Percentiles rank a stretch among this genome's conserved stretches.
phyloP scores from a whole-genome alignment of 2,797 vertebrate species.

The Enteromius paludinosus region DNA sequence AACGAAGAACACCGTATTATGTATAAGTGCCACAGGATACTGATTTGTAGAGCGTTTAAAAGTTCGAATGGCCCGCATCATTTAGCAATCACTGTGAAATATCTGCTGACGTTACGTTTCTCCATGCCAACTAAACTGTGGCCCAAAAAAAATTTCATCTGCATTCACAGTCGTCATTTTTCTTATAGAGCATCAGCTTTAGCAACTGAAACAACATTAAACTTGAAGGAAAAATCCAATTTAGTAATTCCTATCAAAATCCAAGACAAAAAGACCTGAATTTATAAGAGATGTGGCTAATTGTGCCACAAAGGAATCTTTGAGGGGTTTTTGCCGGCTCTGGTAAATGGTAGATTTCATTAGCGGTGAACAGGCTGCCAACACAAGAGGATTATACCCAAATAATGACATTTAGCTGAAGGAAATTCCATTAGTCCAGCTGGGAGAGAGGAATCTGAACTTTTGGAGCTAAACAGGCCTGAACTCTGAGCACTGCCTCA shows the following conservation, averaged over 20 bases:
- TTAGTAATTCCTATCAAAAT: slow-evolving; percentile 57
- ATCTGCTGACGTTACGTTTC: slow-evolving; percentile 38
- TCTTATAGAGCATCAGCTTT: slow-evolving; percentile 59
- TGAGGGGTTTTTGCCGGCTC: slow-evolving; percentile 62
- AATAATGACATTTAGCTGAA: slow-evolving; percentile 80
- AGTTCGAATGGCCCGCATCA: slow-evolving; percentile 62
- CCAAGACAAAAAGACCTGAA: slow-evolving; percentile 42
- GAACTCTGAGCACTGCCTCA: slow-evolving; percentile 45
- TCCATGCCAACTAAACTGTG: slow-evolving; percentile 44
- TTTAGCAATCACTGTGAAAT: slow-evolving; percentile 38
- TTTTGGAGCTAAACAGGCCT: slow-evolving; percentile 45
- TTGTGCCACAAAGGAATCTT: slow-evolving; percentile 64
- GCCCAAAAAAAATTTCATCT: slow-evolving; percentile 33
- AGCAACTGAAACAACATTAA: slow-evolving; percentile 54
- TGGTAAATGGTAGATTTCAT: slow-evolving; percentile 73
- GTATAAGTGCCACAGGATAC: slow-evolving; percentile 76
- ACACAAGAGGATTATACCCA: slow-evolving; percentile 72
- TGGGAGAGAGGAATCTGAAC: slow-evolving; percentile 63
- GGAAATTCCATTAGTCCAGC: slow-evolving; percentile 78
- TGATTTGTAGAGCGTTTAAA: slow-evolving; percentile 69
- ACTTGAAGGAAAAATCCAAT: slow-evolving; percentile 53
- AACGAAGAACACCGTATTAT: slow-evolving; percentile 63
- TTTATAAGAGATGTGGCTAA: slow-evolving; percentile 57
- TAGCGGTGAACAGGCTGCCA: slow-evolving; percentile 72
- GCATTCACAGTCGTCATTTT: slow-evolving; percentile 15